Conservation (phyloP, 2,888 invertebrate genomes). For the Eulithis prunata region DNA sequence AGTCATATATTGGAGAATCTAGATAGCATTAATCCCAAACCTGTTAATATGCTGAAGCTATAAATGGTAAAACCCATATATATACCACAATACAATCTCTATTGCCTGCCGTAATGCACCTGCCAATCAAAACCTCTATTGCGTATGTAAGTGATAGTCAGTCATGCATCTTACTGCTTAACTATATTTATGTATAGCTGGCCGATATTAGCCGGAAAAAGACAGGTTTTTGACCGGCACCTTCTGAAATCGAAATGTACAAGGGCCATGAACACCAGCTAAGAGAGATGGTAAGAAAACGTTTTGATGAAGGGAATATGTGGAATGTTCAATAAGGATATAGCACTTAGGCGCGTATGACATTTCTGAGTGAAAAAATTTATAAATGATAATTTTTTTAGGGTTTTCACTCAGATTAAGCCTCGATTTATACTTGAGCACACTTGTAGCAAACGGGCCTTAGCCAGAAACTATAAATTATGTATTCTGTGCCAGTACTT, state of each 20-base stretch:
- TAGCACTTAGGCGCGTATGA: too few relatives aligned
- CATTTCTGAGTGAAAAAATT: too few relatives aligned
- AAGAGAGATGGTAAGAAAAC: too few relatives aligned
- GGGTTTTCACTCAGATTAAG: too few relatives aligned
- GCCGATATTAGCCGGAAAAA: background rate
- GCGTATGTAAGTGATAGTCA: constrained; percentile 30
- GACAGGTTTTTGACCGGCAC: background rate
- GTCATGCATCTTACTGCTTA: constrained; percentile 18
- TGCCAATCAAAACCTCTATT: constrained; percentile 24
- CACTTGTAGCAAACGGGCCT: too few relatives aligned
- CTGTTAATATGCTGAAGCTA: background rate
- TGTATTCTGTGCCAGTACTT: background rate
- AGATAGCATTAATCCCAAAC: constrained; percentile 12
- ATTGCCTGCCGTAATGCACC: constrained; percentile 18
- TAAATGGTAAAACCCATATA: background rate
- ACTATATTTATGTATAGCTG: background rate
- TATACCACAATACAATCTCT: constrained; percentile 24
- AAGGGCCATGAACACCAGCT: too few relatives aligned
- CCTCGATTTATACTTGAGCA: too few relatives aligned
- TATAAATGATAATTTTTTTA: too few relatives aligned
- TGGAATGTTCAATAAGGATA: too few relatives aligned
- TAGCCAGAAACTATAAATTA: too few relatives aligned
- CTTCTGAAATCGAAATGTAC: background rate
- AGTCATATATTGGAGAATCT: constrained; percentile 4
- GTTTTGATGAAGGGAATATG: too few relatives aligned